phyloP scores from a whole-genome alignment of 1,140 invertebrate species.

The Linepithema humile region DNA sequence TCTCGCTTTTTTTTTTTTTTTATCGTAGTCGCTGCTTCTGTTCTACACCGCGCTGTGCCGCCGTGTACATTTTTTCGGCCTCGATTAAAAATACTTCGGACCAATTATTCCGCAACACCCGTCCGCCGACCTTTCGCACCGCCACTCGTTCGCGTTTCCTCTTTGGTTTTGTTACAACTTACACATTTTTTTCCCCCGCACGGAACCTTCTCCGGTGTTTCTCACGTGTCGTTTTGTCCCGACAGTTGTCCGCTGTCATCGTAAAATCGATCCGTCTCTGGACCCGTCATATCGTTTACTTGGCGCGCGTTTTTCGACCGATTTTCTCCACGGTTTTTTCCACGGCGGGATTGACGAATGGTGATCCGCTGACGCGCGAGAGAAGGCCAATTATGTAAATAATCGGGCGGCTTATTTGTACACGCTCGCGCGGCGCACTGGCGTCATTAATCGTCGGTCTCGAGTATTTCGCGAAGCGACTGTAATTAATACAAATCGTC shows the following conservation, averaged over 20 bases:
- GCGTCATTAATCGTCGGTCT: constrained; percentile 52
- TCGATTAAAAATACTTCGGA: constrained; percentile 63
- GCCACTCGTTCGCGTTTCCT: constrained; percentile 23
- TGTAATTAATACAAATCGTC: constrained; percentile 69
- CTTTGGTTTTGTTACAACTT: constrained; percentile 46
- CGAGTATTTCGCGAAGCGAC: constrained; percentile 42
- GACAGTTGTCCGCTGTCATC: background rate
- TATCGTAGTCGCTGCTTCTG: constrained; percentile 37
- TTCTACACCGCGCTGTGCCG: constrained; percentile 42
- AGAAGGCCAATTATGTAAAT: constrained; percentile 26
- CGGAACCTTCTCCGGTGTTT: constrained; percentile 28
- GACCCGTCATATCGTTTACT: background rate
- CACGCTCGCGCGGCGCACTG: constrained; percentile 30
- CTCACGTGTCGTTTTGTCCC: constrained; percentile 8
- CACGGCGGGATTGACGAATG: background rate
- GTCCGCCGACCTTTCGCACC: constrained; percentile 32
- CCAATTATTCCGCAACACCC: constrained; percentile 60
- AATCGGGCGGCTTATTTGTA: constrained; percentile 54
- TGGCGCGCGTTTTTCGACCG: background rate
- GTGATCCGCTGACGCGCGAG: background rate
- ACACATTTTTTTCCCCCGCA: constrained; percentile 22
- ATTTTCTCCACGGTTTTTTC: background rate
- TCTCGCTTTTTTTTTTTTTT: constrained; percentile 60
- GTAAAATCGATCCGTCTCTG: constrained; percentile 9
- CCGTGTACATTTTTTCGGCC: constrained; percentile 57